Conservation (phyloP, 1,140 invertebrate genomes). For the Diabrotica virgifera region DNA sequence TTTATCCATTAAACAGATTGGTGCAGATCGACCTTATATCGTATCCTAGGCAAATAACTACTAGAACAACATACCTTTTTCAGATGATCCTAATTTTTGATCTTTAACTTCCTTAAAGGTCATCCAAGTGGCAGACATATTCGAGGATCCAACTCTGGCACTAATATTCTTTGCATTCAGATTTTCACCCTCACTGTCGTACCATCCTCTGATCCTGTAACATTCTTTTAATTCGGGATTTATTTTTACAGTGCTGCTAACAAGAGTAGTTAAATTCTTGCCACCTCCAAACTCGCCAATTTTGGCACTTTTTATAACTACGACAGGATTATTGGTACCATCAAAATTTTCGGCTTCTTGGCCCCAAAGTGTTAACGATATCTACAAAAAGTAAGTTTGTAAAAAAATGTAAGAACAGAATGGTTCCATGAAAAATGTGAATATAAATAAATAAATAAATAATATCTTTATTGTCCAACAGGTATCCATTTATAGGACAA, state of each 20-base stretch:
- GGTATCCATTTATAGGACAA: no score
- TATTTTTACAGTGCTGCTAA: slow-evolving; percentile 63
- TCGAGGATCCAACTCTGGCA: slow-evolving; percentile 51
- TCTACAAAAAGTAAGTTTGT: slow-evolving; percentile 44
- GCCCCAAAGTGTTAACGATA: slow-evolving; percentile 74
- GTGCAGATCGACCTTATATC: no score
- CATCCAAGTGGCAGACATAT: slow-evolving; percentile 58
- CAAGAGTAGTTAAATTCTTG: slow-evolving; percentile 60
- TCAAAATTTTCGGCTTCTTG: slow-evolving; percentile 82
- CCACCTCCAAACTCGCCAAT: slow-evolving; percentile 75
- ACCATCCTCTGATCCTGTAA: slow-evolving; percentile 87
- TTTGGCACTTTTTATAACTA: slow-evolving; percentile 77
- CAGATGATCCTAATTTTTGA: slow-evolving; percentile 59
- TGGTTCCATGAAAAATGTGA: no score
- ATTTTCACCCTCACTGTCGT: slow-evolving; percentile 68
- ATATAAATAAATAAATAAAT: no score
- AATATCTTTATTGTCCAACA: no score
- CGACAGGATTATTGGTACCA: slow-evolving; percentile 68
- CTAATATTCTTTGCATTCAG: slow-evolving; percentile 64
- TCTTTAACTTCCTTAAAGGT: slow-evolving; percentile 70
- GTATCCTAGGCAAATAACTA: slow-evolving; percentile 76
- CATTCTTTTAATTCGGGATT: slow-evolving; percentile 90
- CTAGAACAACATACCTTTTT: slow-evolving; percentile 54
- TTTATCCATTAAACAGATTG: no score
- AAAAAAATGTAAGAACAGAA: no score